These are phyloP conservation scores for Silurus aristotelis DNA, from an alignment of 2,797 vertebrate species.

Conservation along the genomic window DNA sequence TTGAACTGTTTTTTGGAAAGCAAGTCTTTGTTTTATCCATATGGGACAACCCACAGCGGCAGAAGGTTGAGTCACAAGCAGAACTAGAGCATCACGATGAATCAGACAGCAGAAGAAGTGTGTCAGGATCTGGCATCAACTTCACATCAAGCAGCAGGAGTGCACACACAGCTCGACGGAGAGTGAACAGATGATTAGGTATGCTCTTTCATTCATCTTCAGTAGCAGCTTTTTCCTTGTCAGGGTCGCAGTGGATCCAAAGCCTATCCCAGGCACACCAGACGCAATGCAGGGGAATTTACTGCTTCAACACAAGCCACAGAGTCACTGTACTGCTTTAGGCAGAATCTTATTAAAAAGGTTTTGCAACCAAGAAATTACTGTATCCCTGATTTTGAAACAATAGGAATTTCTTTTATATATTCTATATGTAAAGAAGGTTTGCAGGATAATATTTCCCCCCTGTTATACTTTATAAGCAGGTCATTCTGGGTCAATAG, in stretches of 20 bases:
- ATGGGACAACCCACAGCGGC: background rate
- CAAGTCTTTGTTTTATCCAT: constrained; percentile 2
- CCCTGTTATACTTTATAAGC: background rate
- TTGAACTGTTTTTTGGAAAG: background rate
- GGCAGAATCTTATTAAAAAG: background rate
- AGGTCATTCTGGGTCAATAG: background rate
- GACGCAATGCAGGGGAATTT: background rate
- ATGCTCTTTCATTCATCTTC: constrained; percentile 20
- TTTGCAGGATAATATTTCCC: background rate
- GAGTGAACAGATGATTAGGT: background rate
- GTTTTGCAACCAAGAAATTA: background rate
- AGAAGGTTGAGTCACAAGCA: constrained; percentile 7
- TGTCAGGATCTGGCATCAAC: constrained; percentile 13
- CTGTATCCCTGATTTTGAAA: background rate
- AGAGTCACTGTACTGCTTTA: background rate
- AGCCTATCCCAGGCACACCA: background rate
- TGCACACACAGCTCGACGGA: constrained; percentile 1
- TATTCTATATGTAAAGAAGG: background rate
- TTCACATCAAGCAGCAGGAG: background rate
- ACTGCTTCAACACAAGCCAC: background rate
- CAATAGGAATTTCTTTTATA: background rate
- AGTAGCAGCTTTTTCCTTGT: background rate
- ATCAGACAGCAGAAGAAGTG: constrained; percentile 14
- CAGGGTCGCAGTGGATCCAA: background rate
- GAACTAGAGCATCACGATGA: constrained; percentile 2